These are phyloP conservation scores for Cherax quadricarinatus DNA, from an alignment of 1,140 invertebrate genomes.

Conservation along the genomic window DNA sequence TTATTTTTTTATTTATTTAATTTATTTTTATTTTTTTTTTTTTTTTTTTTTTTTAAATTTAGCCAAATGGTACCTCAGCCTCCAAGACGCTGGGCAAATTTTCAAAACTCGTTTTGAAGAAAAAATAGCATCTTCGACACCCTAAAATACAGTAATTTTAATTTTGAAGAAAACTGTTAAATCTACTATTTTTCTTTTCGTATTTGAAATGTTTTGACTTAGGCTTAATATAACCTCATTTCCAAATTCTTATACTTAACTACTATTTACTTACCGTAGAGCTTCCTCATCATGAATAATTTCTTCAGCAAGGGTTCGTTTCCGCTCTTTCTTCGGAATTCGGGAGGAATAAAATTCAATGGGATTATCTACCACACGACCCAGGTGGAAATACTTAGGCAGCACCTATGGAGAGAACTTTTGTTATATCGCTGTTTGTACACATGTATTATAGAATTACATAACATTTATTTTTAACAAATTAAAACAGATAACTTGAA, in stretches of 20 bases:
- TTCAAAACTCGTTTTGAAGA: too few relatives aligned
- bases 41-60: too few relatives aligned
- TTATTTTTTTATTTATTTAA: too few relatives aligned
- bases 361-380: slow-evolving; percentile 79
- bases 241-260: background rate
- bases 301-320: slow-evolving; percentile 93
- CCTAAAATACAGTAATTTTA: too few relatives aligned
- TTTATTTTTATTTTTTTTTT: too few relatives aligned
- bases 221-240: background rate
- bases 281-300: slow-evolving; percentile 92
- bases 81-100: background rate
- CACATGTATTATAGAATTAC: too few relatives aligned
- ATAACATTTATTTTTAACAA: too few relatives aligned
- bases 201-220: background rate
- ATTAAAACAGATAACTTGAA: too few relatives aligned
- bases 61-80: too few relatives aligned
- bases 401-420: slow-evolving; percentile 80
- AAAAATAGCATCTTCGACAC: too few relatives aligned
- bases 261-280: slow-evolving; percentile 82
- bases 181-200: background rate
- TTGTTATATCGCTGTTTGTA: background rate
- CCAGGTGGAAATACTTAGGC: slow-evolving; percentile 93
- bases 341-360: slow-evolving; percentile 82
- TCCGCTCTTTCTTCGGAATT: slow-evolving; percentile 90
- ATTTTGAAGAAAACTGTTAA: background rate